These are phyloP conservation scores for Pao palembangensis DNA, from an alignment of 2,113 vertebrate genomes.

Conservation along the genomic window DNA sequence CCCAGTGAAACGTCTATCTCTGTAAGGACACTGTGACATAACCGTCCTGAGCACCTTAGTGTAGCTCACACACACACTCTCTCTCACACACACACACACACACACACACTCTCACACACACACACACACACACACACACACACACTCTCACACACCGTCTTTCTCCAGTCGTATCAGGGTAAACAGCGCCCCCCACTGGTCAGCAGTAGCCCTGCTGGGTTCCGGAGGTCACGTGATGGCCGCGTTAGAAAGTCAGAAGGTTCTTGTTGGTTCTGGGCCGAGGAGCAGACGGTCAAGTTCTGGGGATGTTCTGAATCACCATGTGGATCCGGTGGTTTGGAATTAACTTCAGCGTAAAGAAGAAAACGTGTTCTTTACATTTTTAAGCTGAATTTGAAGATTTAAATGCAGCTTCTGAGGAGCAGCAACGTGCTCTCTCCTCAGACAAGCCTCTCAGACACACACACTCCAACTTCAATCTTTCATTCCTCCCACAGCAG, in stretches of 20 bases:
- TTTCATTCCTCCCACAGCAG: conserved; percentile 20
- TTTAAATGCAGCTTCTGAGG: too few relatives aligned
- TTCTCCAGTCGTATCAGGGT: not conserved
- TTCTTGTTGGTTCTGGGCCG: too few relatives aligned
- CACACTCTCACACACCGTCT: not conserved
- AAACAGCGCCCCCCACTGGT: conserved; percentile 32
- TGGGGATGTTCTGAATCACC: too few relatives aligned
- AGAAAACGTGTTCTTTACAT: too few relatives aligned
- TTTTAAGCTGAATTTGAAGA: too few relatives aligned
- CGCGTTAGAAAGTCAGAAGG: too few relatives aligned
- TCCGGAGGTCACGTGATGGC: not conserved
- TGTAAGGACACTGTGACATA: not conserved
- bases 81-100: not conserved
- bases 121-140: not conserved
- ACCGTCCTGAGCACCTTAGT: not conserved
- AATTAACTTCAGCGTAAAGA: too few relatives aligned
- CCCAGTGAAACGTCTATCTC: not conserved
- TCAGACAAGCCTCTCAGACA: conserved; percentile 10
- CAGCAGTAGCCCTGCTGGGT: not conserved
- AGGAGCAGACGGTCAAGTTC: too few relatives aligned
- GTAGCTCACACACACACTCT: not conserved
- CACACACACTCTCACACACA: not conserved
- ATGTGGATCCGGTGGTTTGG: too few relatives aligned
- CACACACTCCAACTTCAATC: conserved; percentile 4
- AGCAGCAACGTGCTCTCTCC: not conserved